phyloP scores from a whole-genome alignment of 2,797 vertebrate genomes.

The Xiphophorus birchmanni region DNA sequence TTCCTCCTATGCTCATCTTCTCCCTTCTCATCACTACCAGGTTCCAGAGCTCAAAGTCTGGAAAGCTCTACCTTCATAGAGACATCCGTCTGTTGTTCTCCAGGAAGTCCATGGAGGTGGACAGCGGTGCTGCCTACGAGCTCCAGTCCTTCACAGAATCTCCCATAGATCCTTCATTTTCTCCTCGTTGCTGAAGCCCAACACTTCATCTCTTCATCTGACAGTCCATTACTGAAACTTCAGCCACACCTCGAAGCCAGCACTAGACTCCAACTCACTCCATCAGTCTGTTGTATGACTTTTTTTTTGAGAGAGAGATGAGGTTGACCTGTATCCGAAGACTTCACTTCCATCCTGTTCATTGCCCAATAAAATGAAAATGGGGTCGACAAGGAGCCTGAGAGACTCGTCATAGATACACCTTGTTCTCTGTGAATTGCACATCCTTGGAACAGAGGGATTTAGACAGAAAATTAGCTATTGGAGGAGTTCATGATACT shows the following conservation, averaged over 20 bases:
- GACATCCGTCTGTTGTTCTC: slow-evolving; percentile 98
- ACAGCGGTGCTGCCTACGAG: slow-evolving; percentile 98
- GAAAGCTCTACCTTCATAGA: slow-evolving; percentile 99
- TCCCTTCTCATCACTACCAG: slow-evolving; percentile 68
- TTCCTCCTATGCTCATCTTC: not conserved
- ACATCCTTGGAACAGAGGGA: slow-evolving; percentile 25
- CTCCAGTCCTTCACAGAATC: slow-evolving; percentile 98
- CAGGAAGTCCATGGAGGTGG: slow-evolving; percentile 99
- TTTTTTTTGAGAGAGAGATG: slow-evolving; percentile 25
- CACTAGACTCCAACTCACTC: slow-evolving; percentile 44
- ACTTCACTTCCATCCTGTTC: slow-evolving; percentile 34
- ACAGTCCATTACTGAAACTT: slow-evolving; percentile 44
- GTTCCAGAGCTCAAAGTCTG: slow-evolving; percentile 99
- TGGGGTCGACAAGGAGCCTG: slow-evolving; percentile 27
- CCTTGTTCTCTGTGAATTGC: slow-evolving; percentile 49
- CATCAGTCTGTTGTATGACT: slow-evolving; percentile 21
- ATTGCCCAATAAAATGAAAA: slow-evolving; percentile 47
- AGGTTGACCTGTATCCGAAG: slow-evolving; percentile 39
- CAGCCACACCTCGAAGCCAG: slow-evolving; percentile 57
- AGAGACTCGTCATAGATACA: slow-evolving; percentile 48
- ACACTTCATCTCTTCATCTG: slow-evolving; percentile 34
- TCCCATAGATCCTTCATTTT: slow-evolving; percentile 94
- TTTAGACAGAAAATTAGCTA: slow-evolving; percentile 29
- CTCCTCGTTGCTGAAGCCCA: slow-evolving; percentile 89
- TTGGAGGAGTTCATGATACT: slow-evolving; percentile 35